phyloP scores from a whole-genome alignment of 2,797 vertebrate species.

The Sternotherus odoratus region DNA sequence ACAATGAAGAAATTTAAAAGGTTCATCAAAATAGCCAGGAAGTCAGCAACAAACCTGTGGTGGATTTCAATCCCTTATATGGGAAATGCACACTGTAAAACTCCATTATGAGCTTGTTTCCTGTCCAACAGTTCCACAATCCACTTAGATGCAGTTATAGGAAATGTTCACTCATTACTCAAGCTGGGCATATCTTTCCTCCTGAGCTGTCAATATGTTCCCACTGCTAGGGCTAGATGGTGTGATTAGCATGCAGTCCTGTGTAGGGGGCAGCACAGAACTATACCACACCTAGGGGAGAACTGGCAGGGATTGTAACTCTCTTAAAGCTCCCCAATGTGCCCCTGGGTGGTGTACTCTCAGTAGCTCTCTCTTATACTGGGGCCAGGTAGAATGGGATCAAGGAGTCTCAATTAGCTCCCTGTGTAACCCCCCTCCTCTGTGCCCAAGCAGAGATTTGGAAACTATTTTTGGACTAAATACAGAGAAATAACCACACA shows the following conservation, averaged over 20 bases:
- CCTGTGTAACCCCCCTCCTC: neutral
- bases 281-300: neutral
- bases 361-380: neutral
- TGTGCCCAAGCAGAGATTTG: neutral
- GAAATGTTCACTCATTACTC: conserved; percentile 49
- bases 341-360: neutral
- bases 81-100: conserved; percentile 66
- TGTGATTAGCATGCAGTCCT: neutral
- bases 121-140: conserved; percentile 63
- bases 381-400: neutral
- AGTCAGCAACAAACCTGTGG: conserved; percentile 33
- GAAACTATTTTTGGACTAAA: neutral
- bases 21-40: conserved; percentile 12
- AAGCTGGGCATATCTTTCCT: conserved; percentile 61
- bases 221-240: neutral
- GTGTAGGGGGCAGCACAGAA: neutral
- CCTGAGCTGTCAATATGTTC: conserved; percentile 17
- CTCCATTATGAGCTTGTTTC: conserved; percentile 70
- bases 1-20: conserved; percentile 14
- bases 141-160: conserved; percentile 61
- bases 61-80: conserved; percentile 65
- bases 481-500: conserved; percentile 20
- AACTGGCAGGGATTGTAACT: neutral
- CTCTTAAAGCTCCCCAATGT: rapidly evolving
- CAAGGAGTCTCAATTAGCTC: neutral